Conservation (phyloP, 2,888 invertebrate species). For the Brachypalpus laphriformis region DNA sequence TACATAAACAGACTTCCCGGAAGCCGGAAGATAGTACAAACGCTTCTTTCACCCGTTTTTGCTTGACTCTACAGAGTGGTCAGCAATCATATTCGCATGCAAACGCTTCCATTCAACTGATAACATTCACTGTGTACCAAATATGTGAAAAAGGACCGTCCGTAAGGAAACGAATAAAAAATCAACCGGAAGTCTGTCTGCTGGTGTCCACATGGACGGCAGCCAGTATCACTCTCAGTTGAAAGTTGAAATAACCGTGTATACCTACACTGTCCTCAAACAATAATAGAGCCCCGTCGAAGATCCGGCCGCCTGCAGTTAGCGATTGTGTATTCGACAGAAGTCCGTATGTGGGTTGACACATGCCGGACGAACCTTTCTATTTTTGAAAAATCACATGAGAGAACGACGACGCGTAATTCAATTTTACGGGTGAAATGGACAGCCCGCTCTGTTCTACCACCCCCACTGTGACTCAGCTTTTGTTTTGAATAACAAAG, state of each 20-base stretch:
- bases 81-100: neutral
- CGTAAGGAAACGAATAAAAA: conserved; percentile 52
- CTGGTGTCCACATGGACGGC: neutral
- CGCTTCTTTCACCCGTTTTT: neutral
- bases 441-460: conserved; percentile 9
- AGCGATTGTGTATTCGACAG: conserved; percentile 42
- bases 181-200: conserved; percentile 57
- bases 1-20: neutral
- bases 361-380: conserved; percentile 27
- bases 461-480: neutral
- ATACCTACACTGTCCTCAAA: neutral
- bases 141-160: conserved; percentile 19
- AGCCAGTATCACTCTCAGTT: neutral
- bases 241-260: neutral
- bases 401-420: conserved; percentile 17
- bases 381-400: neutral
- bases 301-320: conserved; percentile 11
- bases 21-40: neutral
- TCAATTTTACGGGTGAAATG: conserved; percentile 49
- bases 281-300: conserved; percentile 5
- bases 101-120: conserved; percentile 1
- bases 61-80: conserved; percentile 5
- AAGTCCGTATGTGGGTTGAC: conserved; percentile 34
- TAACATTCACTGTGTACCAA: neutral
- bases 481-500: conserved; percentile 14